phyloP scores from a whole-genome alignment of 2,888 invertebrate species.

The Taphrorychus bicolor region DNA sequence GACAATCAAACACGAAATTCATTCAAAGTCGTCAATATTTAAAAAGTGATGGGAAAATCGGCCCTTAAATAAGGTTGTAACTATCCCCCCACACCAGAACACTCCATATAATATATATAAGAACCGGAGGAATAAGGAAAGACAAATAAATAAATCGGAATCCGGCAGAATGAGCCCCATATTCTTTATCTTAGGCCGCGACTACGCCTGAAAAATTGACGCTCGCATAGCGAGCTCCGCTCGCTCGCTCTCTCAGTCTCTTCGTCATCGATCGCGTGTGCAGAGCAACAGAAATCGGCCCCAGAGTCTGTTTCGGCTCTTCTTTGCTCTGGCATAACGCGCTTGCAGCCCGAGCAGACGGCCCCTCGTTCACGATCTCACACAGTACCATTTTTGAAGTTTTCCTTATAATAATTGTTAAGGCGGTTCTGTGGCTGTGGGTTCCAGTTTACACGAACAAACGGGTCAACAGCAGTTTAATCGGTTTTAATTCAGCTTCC shows the following conservation, averaged over 20 bases:
- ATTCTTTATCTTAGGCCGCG: conserved; percentile 22
- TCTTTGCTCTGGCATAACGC: conserved; percentile 23
- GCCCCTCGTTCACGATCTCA: conserved; percentile 9
- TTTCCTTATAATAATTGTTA: too few species aligned
- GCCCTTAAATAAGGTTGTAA: background rate
- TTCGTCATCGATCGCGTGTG: conserved; percentile 34
- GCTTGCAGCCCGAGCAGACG: conserved; percentile 23
- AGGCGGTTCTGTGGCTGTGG: too few species aligned
- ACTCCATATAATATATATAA: background rate
- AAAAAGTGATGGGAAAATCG: background rate
- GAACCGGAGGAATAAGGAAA: background rate
- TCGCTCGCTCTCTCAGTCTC: conserved; percentile 19
- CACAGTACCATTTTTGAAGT: too few species aligned
- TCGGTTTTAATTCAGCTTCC: too few species aligned
- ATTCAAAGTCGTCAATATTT: too few species aligned
- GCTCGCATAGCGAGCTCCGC: conserved; percentile 1
- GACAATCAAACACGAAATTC: too few species aligned
- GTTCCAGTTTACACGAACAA: too few species aligned
- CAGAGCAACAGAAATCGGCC: conserved; percentile 34
- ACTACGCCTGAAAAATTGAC: conserved; percentile 25
- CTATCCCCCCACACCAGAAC: background rate
- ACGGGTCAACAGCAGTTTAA: too few species aligned
- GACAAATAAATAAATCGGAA: conserved; percentile 6
- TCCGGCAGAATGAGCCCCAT: background rate
- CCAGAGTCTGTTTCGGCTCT: conserved; percentile 29